phyloP scores from a whole-genome alignment of 1,140 invertebrate species.

The Pentalonia nigronervosa region DNA sequence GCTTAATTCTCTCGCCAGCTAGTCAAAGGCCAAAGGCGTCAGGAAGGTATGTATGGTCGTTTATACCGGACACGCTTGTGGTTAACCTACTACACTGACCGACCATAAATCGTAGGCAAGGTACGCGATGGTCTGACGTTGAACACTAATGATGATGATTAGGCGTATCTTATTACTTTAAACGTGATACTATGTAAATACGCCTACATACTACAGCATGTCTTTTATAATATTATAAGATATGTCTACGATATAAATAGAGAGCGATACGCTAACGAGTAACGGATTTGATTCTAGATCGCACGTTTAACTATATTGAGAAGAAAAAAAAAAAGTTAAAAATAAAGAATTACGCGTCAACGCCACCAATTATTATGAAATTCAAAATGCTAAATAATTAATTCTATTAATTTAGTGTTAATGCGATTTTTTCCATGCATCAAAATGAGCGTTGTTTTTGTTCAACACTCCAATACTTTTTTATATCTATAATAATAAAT shows the following conservation, averaged over 20 bases:
- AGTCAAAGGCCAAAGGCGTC: neutral
- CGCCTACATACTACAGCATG: neutral
- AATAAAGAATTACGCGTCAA: neutral
- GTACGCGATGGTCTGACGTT: neutral
- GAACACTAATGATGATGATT: neutral
- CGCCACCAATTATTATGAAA: neutral
- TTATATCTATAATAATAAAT: too few relatives aligned
- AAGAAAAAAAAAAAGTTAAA: neutral
- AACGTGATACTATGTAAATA: neutral
- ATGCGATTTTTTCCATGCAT: too few relatives aligned
- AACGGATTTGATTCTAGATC: neutral
- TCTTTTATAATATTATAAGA: neutral
- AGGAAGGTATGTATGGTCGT: neutral
- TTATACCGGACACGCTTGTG: neutral
- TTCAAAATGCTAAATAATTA: neutral
- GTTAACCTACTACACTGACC: neutral
- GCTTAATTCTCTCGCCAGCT: neutral
- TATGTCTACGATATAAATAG: neutral
- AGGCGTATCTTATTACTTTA: neutral
- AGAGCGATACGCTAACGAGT: neutral
- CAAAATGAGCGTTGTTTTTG: too few relatives aligned
- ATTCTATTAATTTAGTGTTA: neutral
- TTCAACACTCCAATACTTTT: too few relatives aligned
- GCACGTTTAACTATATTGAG: neutral
- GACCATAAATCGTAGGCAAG: neutral